Base-by-base conservation (phyloP, 1,140 invertebrate species). In the Dendroctonus valens region DNA sequence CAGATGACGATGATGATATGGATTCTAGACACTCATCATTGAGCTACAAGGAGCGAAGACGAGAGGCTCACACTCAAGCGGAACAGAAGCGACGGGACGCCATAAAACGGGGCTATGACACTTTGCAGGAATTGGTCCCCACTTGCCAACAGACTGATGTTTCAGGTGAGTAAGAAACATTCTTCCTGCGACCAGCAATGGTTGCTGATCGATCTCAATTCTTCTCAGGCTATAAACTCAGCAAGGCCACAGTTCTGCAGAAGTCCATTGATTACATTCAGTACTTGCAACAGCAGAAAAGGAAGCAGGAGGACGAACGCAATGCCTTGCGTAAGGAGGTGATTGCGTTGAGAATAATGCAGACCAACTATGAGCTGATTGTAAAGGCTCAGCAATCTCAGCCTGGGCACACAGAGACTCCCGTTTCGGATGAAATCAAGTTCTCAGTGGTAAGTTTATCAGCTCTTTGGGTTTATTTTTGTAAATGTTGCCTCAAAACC, bases 51-150 rank as follows among this genome's bases (percentile, higher is more conserved):
- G 96, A 98, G 73, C 81, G 95, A 38, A 83, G 96, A 41, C 83
- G 96, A 67, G 94, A 98, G 79, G 96, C 96, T 6, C 96, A 98
- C 77, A 98, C 96, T 0, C 93, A 96, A 77, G 96, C 96, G 4
- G 96, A 99, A 79, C 96, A 98, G 79, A 98, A 98, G 79, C 83
- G 96, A 69, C 84, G 96, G 76, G 95, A 98, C 86, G 95, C 94
- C 3, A 98, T 98, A 63, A 98, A 97, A 76, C 95, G 94, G 79
- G 94, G 94, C 2, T 97, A 97, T 79, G 93, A 96, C 79, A 89
- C 90, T 5, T 81, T 97, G 40, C 93, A 96, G 81, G 90, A 91
- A 73, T 79, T 98, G 68, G 94, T 98, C 5, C 96, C 96, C 3
- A 94, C 91, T 52, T 97, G 95, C 78, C 89, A 91, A 75, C 91